Base-by-base conservation (phyloP, 2,113 vertebrate genomes). In the Zosterops borbonicus region DNA sequence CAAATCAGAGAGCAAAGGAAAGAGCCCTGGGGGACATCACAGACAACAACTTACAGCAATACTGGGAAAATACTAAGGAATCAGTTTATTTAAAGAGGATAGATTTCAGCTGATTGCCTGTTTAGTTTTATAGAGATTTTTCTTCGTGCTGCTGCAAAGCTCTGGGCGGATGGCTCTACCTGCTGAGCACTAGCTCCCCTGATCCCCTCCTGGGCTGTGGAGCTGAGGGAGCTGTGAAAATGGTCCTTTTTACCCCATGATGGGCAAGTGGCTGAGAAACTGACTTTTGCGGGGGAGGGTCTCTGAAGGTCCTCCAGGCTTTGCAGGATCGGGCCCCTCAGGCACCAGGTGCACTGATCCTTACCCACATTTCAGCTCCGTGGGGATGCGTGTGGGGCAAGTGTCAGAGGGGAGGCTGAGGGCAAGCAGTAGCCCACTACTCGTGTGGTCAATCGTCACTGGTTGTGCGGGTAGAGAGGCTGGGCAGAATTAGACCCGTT, bases 1-100 rank as follows among this genome's bases (percentile, higher is more conserved):
- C 98, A 98, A 99, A 99, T 99, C 98, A 99, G 98, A 98, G 98
- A 98, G 98, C 98, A 98, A 98, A 97, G 94, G 96, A 98, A 97
- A 97, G 97, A 97, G 98, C 98, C 98, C 98, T 98, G 78, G 96
- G 99, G 98, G 98, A 98, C 97, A 97, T 96, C 97, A 98, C 95
- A 99, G 98, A 98, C 98, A 99, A 98, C 98, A 98, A 98, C 97
- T 97, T 98, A 98, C 96, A 98, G 97, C 98, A 98, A 98, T 98
- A 98, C 95, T 98, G 98, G 98, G 98, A 98, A 98, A 98, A 98
- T 98, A 97, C 97, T 96, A 92, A 97, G 96, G 97, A 98, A 98
- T 98, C 98, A 97, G 98, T 98, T 98, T 98, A 98, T 98, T 98
- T 98, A 98, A 98, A 98, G 97, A 97, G 97, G 96, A 98, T 97